A percentile compares a stretch with the other conserved stretches of the same genome.
Evolutionary conservation across 92 coral and sea anemone genomes (phyloP).

Genomic region (Muricea muricata): DNA sequence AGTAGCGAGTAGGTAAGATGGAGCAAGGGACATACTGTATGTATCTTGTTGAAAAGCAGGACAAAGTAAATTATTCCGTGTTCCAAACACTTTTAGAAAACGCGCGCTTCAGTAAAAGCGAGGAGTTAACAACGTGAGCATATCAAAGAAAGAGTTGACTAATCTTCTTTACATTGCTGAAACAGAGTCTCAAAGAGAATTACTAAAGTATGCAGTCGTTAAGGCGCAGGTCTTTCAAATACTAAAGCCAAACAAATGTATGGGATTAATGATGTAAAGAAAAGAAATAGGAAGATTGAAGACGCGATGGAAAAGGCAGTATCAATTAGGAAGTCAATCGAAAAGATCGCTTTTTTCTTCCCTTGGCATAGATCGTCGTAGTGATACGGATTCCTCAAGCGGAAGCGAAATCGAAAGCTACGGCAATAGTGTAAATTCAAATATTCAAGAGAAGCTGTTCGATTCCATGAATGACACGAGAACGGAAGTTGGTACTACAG

Average conservation of each 20-base stretch:
- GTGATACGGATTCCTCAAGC: neutral
- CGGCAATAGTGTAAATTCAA: neutral
- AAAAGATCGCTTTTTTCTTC: conserved; percentile 49
- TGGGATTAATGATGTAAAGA: conserved; percentile 38
- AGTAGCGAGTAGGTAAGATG: conserved; percentile 19
- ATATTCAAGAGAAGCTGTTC: neutral
- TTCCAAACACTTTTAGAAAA: conserved; percentile 13
- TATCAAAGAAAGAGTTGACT: conserved; percentile 43
- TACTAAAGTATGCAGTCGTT: conserved; percentile 53
- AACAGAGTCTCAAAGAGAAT: conserved; percentile 57
- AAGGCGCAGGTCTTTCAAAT: conserved; percentile 61
- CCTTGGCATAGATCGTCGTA: conserved; percentile 24
- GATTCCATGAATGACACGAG: neutral
- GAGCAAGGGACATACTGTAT: conserved; percentile 7
- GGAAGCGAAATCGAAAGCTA: conserved; percentile 38
- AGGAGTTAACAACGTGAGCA: neutral
- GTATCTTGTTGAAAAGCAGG: conserved; percentile 46
- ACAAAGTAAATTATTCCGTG: conserved; percentile 27
- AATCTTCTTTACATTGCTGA: conserved; percentile 65
- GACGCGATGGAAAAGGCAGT: conserved; percentile 49
- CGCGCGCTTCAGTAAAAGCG: neutral
- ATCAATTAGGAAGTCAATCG: conserved; percentile 54
- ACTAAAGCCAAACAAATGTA: conserved; percentile 45
- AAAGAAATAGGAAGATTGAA: conserved; percentile 44
- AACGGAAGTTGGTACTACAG: neutral